Evolutionary conservation across 2,797 vertebrate species (phyloP), one percentile per base, ranked within the genome.

Genomic region (Catamblyrhynchus diadema): DNA sequence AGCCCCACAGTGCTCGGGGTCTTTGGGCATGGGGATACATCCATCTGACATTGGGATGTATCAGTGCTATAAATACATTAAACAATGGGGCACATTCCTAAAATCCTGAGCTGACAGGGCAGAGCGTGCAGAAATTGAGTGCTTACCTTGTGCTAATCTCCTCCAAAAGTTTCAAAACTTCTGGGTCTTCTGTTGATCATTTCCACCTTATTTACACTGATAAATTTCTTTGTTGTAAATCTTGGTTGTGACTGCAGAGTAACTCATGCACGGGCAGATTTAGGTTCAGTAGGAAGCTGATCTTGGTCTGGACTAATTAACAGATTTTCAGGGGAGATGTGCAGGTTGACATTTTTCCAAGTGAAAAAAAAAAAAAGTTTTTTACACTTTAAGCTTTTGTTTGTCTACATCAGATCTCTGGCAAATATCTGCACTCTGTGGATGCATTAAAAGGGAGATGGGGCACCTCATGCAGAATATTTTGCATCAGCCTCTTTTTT

Each of bases 401-500:
- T 93, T 67, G 42, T 21, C 14, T 18, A 5, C 4, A 25, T 47
- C 67, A 82, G 37, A 24, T 61, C 74, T 71, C 15, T 35, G 51
- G 44, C 41, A 73, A 18, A 60, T 21, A 41, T 32, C 39, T 83
- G 25, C 66, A 28, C 41, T 79, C 42, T 50, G 28, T 72, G 64
- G 65, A 53, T 91, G 53, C 33, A 2, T 72, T 59, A 51, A 72
- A 66, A 69, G 70, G 82, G 92, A 96, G 86, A 48, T 51, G 57
- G 69, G 92, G 35, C 61, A 74, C 25, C 74, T 95, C 74, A 60
- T 60, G 61, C 69, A 79, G 64, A 73, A n/a, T 67, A 65, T 59
- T 96, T 94, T 86, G 41, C 62, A 83, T 66, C 25, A 79, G 50
- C 65, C n/a, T 95, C 10, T 62, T 96, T 97, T 96, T 94, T 96